Conservation (phyloP, 2,113 vertebrate species). For the Vanacampus margaritifer region DNA sequence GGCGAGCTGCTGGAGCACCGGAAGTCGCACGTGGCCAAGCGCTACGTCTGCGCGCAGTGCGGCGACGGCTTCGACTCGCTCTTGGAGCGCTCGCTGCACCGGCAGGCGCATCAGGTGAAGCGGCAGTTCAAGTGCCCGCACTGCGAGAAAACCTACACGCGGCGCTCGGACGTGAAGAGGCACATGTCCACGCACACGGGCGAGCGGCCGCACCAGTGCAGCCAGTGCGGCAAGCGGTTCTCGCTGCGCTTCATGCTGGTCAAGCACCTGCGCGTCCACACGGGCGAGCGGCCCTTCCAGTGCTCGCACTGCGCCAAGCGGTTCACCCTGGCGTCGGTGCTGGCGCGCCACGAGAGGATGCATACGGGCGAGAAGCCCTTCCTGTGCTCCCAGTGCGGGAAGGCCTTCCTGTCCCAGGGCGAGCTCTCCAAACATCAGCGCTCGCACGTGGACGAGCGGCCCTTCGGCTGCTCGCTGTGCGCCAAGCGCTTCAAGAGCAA, state of each 20-base stretch:
- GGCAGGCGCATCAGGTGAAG: slow-evolving; percentile 58
- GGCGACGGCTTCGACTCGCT: slow-evolving; percentile 67
- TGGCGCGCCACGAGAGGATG: slow-evolving; percentile 70
- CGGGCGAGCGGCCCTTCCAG: slow-evolving; percentile 62
- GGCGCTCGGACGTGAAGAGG: slow-evolving; percentile 68
- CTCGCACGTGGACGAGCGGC: slow-evolving; percentile 69
- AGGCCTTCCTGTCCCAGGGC: slow-evolving; percentile 76
- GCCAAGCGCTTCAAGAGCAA: slow-evolving; percentile 67
- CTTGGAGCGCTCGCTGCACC: slow-evolving; percentile 61
- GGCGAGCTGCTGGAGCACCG: slow-evolving; percentile 59
- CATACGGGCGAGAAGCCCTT: slow-evolving; percentile 73
- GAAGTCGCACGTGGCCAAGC: slow-evolving; percentile 53
- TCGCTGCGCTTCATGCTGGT: slow-evolving; percentile 71
- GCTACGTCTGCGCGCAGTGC: slow-evolving; percentile 65
- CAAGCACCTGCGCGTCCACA: slow-evolving; percentile 67
- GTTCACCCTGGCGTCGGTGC: slow-evolving; percentile 67
- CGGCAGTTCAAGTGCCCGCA: slow-evolving; percentile 66
- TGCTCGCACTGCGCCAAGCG: slow-evolving; percentile 69
- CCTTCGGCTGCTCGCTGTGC: slow-evolving; percentile 70
- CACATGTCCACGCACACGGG: slow-evolving; percentile 66
- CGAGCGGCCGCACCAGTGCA: slow-evolving; percentile 67
- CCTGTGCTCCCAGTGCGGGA: slow-evolving; percentile 76
- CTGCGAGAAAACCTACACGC: slow-evolving; percentile 72
- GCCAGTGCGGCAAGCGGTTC: slow-evolving; percentile 65
- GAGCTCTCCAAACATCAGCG: slow-evolving; percentile 74